Evolutionary conservation across 2,888 invertebrate species (phyloP).

Genomic region (Hypercompe scribonia): DNA sequence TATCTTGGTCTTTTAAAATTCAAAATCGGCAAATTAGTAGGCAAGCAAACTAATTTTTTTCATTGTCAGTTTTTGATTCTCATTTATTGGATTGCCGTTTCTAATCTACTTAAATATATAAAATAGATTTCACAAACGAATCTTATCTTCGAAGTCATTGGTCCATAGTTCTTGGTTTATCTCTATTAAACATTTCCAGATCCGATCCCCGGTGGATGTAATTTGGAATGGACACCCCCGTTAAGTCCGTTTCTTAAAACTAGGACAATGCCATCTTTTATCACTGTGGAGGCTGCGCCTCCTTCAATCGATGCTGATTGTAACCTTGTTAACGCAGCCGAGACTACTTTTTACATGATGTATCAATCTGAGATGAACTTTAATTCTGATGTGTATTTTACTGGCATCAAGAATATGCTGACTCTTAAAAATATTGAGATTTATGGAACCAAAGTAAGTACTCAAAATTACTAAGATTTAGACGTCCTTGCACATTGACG

Average conservation of each 20-base stretch:
- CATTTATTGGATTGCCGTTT: too few relatives aligned
- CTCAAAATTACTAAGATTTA: not conserved
- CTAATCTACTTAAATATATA: not conserved
- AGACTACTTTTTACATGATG: conserved; percentile 85
- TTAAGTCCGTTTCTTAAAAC: conserved; percentile 87
- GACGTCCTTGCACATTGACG: not conserved
- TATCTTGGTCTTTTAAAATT: too few relatives aligned
- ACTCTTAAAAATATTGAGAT: conserved; percentile 82
- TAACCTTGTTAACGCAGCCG: not conserved
- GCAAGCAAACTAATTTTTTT: too few relatives aligned
- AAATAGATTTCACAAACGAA: too few relatives aligned
- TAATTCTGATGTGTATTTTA: conserved; percentile 86
- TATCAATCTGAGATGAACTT: conserved; percentile 87
- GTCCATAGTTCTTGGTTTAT: not conserved
- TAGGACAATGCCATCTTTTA: conserved; percentile 66
- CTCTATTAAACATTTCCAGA: conserved; percentile 79
- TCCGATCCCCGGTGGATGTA: conserved; percentile 93
- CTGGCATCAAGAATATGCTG: conserved; percentile 87
- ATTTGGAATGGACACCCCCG: conserved; percentile 89
- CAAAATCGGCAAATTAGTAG: too few relatives aligned
- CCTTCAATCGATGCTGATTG: conserved; percentile 73
- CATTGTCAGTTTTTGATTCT: too few relatives aligned
- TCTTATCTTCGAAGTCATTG: not conserved
- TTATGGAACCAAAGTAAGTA: conserved; percentile 85
- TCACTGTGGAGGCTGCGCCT: conserved; percentile 86